phyloP scores from a whole-genome alignment of 2,888 invertebrate genomes.

The Orthonevra nobilis region DNA sequence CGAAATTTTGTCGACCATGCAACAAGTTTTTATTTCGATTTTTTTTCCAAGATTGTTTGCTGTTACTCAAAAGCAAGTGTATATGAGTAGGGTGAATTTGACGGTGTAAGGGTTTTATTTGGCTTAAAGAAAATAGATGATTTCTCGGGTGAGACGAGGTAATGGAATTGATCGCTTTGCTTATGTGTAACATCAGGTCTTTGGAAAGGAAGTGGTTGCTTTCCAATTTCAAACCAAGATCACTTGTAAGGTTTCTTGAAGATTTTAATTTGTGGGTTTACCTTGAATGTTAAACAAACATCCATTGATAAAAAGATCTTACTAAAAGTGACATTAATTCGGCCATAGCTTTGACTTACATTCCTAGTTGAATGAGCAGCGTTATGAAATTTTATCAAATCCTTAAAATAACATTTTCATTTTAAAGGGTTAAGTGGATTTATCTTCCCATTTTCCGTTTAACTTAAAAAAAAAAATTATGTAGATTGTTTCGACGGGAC shows the following conservation, averaged over 20 bases:
- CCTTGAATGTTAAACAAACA: no score
- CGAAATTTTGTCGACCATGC: slow-evolving; percentile 51
- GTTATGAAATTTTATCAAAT: no score
- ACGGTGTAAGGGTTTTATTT: slow-evolving; percentile 9
- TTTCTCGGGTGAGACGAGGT: slow-evolving; percentile 19
- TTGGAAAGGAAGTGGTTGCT: slow-evolving; percentile 59
- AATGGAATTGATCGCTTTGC: slow-evolving; percentile 20
- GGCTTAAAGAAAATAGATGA: slow-evolving; percentile 53
- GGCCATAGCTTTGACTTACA: no score
- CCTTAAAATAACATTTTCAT: no score
- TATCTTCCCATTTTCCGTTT: no score
- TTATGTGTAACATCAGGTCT: no score
- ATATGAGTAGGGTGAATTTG: slow-evolving; percentile 32
- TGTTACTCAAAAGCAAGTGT: slow-evolving; percentile 27
- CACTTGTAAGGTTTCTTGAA: slow-evolving; percentile 41
- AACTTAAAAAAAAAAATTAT: no score
- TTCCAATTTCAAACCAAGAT: slow-evolving; percentile 37
- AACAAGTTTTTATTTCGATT: slow-evolving; percentile 52
- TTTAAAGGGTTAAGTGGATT: no score
- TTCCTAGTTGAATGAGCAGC: no score
- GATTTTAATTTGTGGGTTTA: slow-evolving; percentile 9
- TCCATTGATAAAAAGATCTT: no score
- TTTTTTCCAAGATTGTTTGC: slow-evolving; percentile 18
- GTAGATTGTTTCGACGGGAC: no score
- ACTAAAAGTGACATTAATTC: no score